Evolutionary conservation across 1,140 invertebrate species (phyloP).

Genomic region (Aleiodes sp.): DNA sequence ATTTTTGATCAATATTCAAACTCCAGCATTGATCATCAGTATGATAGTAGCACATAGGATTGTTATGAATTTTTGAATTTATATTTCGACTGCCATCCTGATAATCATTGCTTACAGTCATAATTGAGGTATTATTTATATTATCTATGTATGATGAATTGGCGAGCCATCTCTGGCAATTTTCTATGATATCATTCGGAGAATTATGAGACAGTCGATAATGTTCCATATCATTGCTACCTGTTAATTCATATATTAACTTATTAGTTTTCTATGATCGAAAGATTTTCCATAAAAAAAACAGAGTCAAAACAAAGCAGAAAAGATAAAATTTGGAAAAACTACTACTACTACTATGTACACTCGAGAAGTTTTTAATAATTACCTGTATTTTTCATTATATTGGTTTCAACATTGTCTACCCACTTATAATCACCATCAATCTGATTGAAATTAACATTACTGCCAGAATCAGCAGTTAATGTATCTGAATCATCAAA

Average conservation of each 20-base stretch:
- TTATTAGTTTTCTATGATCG: too few relatives aligned
- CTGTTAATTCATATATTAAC: too few relatives aligned
- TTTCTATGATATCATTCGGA: not conserved
- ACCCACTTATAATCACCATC: constrained; percentile 13
- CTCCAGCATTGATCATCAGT: not conserved
- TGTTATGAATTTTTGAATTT: not conserved
- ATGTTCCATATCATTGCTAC: not conserved
- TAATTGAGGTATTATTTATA: not conserved
- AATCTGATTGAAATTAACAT: constrained; percentile 45
- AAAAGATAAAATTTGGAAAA: not conserved
- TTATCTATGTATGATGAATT: not conserved
- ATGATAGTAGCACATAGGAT: not conserved
- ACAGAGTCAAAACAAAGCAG: too few relatives aligned
- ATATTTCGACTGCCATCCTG: not conserved
- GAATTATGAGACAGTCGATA: not conserved
- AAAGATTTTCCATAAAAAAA: too few relatives aligned
- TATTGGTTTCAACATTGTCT: constrained; percentile 6
- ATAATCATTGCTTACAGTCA: not conserved
- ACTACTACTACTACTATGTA: not conserved
- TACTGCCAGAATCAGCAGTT: constrained; percentile 56
- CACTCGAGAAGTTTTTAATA: not conserved
- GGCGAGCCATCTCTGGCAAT: not conserved
- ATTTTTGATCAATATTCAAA: not conserved
- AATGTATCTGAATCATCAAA: constrained; percentile 59
- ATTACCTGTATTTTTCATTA: constrained; percentile 9